A percentile compares a stretch with the other conserved stretches of the same genome.
These are phyloP conservation scores for Agrotis clavis DNA, from an alignment of 2,888 invertebrate genomes.

Conservation along the genomic window DNA sequence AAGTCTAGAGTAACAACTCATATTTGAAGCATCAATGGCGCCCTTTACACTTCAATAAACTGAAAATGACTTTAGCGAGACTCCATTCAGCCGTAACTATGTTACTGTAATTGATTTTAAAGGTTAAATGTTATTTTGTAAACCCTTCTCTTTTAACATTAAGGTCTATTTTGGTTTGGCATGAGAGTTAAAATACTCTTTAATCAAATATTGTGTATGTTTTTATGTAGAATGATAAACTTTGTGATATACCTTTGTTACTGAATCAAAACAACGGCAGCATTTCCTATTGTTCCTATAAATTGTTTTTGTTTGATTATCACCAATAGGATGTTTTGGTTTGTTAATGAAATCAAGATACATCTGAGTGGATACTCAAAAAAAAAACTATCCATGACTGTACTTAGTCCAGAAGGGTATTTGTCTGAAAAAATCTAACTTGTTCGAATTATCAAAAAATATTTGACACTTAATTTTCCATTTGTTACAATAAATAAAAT, in stretches of 20 bases:
- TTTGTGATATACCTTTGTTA: conserved; percentile 14
- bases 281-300: not conserved
- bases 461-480: no score
- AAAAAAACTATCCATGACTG: no score
- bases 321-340: no score
- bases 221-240: conserved; percentile 23
- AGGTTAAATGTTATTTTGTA: conserved; percentile 36
- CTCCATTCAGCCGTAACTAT: conserved; percentile 64
- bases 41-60: conserved; percentile 67
- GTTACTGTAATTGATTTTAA: conserved; percentile 67
- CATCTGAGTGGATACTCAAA: not conserved
- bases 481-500: no score
- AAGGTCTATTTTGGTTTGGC: conserved; percentile 44
- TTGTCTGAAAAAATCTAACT: no score
- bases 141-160: conserved; percentile 31
- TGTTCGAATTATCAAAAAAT: no score
- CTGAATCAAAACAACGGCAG: conserved; percentile 17
- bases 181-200: conserved; percentile 4
- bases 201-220: conserved; percentile 10
- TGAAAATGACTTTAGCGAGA: conserved; percentile 67
- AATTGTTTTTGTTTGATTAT: not conserved
- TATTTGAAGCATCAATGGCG: conserved; percentile 58
- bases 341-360: not conserved
- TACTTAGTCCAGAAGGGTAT: no score
- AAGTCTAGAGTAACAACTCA: conserved; percentile 47